Conservation (phyloP, 2,888 invertebrate species). For the Himalopsyche anomala region DNA sequence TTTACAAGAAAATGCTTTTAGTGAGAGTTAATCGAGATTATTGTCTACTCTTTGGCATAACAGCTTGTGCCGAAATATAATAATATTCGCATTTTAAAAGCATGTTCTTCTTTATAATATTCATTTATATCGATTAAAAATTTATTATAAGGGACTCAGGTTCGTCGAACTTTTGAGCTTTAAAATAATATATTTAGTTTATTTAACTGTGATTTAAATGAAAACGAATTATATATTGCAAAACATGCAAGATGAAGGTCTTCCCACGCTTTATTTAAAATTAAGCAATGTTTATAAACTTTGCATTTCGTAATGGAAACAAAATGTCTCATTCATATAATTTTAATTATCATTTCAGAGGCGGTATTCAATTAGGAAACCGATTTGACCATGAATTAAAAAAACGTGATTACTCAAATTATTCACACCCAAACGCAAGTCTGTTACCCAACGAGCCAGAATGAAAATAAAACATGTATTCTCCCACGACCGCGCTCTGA, state of each 20-base stretch:
- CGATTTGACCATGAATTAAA: constrained; percentile 4
- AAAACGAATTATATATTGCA: too few species aligned
- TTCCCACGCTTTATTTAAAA: not conserved
- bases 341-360: not conserved
- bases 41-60: too few species aligned
- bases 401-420: constrained; percentile 15
- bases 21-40: too few species aligned
- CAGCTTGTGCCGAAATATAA: too few species aligned
- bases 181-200: too few species aligned
- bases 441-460: not conserved
- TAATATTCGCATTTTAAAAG: too few species aligned
- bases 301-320: not conserved
- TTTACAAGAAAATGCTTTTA: too few species aligned
- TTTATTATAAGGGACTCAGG: too few species aligned
- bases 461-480: not conserved
- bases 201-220: too few species aligned
- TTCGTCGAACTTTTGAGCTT: too few species aligned
- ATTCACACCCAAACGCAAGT: constrained; percentile 22
- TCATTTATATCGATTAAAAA: too few species aligned
- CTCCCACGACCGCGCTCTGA: constrained; percentile 18
- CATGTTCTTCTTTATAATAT: too few species aligned
- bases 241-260: not conserved
- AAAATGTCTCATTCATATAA: not conserved
- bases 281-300: not conserved
- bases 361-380: not conserved